Evolutionary conservation across 2,797 vertebrate species (phyloP).

Genomic region (Tympanoctomys barrerae): DNA sequence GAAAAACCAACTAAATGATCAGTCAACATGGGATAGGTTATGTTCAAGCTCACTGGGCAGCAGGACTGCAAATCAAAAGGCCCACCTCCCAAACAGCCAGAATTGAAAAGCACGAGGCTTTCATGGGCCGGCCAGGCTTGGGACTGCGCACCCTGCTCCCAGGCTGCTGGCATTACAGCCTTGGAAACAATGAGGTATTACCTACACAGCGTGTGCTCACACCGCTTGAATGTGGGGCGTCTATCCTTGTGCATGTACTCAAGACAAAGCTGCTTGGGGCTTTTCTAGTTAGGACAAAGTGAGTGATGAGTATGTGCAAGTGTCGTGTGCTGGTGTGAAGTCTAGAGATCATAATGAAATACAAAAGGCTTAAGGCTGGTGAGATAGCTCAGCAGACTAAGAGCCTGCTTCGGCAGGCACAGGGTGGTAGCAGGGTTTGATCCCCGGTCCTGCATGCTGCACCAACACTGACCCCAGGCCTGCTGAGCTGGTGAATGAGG

Average conservation of each 20-base stretch:
- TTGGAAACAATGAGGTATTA: not conserved
- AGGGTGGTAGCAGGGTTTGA: too few species aligned
- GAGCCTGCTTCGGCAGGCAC: too few species aligned
- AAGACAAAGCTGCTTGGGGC: not conserved
- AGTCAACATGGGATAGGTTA: not conserved
- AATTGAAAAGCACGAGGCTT: not conserved
- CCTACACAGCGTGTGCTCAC: not conserved
- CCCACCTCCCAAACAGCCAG: not conserved
- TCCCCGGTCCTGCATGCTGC: too few species aligned
- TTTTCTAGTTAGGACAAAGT: not conserved
- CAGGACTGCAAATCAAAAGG: not conserved
- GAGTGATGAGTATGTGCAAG: not conserved
- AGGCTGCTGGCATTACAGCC: not conserved
- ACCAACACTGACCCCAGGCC: too few species aligned
- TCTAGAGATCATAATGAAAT: not conserved
- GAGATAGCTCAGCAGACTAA: too few species aligned
- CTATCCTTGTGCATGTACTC: not conserved
- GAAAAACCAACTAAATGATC: not conserved
- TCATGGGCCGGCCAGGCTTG: not conserved
- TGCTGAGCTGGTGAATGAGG: too few species aligned
- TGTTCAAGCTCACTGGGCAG: not conserved
- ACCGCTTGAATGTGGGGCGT: not conserved
- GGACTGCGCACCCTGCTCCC: not conserved
- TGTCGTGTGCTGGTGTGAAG: not conserved
- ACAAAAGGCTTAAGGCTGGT: too few species aligned